phyloP scores from a whole-genome alignment of 2,888 invertebrate genomes.

The Helicoverpa assulta region DNA sequence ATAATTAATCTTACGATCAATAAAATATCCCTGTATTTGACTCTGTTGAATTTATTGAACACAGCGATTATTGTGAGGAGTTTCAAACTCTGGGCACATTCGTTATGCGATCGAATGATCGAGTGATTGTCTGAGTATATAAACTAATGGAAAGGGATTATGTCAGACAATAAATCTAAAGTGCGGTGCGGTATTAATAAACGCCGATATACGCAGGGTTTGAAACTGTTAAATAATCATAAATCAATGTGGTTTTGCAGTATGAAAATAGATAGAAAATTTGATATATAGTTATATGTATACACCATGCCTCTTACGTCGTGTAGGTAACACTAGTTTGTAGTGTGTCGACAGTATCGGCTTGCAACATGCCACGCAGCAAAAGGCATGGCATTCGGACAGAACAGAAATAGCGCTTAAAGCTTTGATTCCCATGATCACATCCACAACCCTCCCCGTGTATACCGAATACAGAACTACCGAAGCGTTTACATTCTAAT shows the following conservation, averaged over 20 bases:
- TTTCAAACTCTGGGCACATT: constrained; percentile 76
- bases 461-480: constrained; percentile 81
- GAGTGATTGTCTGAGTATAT: constrained; percentile 49
- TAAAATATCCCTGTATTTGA: constrained; percentile 90
- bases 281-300: constrained; percentile 76
- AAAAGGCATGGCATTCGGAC: constrained; percentile 79
- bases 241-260: constrained; percentile 78
- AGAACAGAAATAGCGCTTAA: constrained; percentile 86
- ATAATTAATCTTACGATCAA: constrained; percentile 78
- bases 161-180: constrained; percentile 51
- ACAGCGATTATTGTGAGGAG: constrained; percentile 78
- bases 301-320: constrained; percentile 76
- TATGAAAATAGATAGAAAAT: constrained; percentile 87
- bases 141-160: constrained; percentile 43
- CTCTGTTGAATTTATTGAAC: constrained; percentile 89
- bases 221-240: constrained; percentile 62
- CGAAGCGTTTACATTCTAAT: constrained; percentile 87
- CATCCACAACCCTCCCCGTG: constrained; percentile 82
- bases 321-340: constrained; percentile 19
- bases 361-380: constrained; percentile 50
- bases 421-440: constrained; percentile 90
- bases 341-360: constrained; percentile 35
- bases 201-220: constrained; percentile 51
- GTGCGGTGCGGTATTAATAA: constrained; percentile 49
- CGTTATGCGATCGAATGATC: constrained; percentile 45